Base-by-base conservation (phyloP, 2,797 vertebrate genomes). In the Myotis myotis region DNA sequence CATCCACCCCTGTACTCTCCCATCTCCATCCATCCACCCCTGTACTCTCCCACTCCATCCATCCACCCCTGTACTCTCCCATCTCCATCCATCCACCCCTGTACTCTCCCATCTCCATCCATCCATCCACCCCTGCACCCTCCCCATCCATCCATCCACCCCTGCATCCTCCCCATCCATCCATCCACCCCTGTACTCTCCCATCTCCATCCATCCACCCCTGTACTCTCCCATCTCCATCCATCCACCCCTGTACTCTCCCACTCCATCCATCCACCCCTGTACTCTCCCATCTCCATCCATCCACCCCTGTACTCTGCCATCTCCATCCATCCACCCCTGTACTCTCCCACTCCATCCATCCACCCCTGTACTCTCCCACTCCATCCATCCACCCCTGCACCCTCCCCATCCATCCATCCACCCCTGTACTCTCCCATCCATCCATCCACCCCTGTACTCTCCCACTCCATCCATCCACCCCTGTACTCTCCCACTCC, bases 361-460 rank as follows among this genome's bases (percentile, higher is more conserved):
- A 30, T 57, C 38, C 10, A 20, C 0, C 22, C 8, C 10, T n/a
- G 6, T 19, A 9, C 0, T 8, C 62, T 8, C 19, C 33, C 38
- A 38, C n/a, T 6, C 2, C 8, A 6, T 9, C 23, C 33, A 19
- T 11, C 47, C 47, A 20, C 10, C 78, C 8, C 38, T 38, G 38
- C 38, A 38, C 36, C 38, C 38, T 38, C 38, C 38, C 38, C 16
- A 20, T 16, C 2, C 8, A 6, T 9, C 23, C 33, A 19, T 11
- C 47, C 47, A 20, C n/a, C n/a, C 8, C 38, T 38, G 38, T 38
- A 38, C 38, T n/a, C n/a, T n/a, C n/a, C 44, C 13, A 4, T 22
- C 41, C 8, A 6, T 12, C 2, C 16, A 30, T 8, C 19, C n/a
- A 6, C n/a, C 10, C 12, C 2, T 25, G 60, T 38, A 3, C n/a